Evolutionary conservation across 1,140 invertebrate species (phyloP).

Genomic region (Saccostrea cuccullata): DNA sequence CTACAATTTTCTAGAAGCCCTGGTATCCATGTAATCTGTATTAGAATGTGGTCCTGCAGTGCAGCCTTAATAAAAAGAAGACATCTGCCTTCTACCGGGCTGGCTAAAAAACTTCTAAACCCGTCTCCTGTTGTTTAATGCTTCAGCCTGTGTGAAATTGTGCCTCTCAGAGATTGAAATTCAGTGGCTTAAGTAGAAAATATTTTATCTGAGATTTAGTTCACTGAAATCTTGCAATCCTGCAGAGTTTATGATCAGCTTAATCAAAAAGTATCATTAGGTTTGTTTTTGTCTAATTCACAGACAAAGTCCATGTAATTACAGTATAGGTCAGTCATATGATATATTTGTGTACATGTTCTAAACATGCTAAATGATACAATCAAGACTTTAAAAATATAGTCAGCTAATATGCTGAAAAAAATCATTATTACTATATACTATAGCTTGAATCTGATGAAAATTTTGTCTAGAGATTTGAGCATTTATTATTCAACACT

Average conservation of each 20-base stretch:
- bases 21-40: slow-evolving; percentile 1
- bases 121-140: not conserved
- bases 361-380: too few relatives aligned
- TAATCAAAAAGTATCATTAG: not conserved
- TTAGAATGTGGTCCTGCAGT: not conserved
- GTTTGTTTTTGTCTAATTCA: too few relatives aligned
- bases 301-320: too few relatives aligned
- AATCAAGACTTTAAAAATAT: too few relatives aligned
- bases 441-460: not conserved
- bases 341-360: too few relatives aligned
- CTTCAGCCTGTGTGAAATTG: not conserved
- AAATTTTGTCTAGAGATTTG: not conserved
- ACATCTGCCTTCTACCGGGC: not conserved
- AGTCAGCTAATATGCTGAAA: too few relatives aligned
- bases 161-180: not conserved
- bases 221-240: not conserved
- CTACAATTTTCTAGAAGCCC: not conserved
- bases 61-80: not conserved
- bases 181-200: not conserved
- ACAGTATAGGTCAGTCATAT: too few relatives aligned
- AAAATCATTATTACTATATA: not conserved
- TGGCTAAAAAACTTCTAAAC: not conserved
- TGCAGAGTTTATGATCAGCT: not conserved
- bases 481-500: not conserved
- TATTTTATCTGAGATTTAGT: not conserved